Percentiles rank a stretch among this genome's conserved stretches.
These are phyloP conservation scores for Hermetia illucens DNA, from an alignment of 1,140 invertebrate species.

Conservation along the genomic window DNA sequence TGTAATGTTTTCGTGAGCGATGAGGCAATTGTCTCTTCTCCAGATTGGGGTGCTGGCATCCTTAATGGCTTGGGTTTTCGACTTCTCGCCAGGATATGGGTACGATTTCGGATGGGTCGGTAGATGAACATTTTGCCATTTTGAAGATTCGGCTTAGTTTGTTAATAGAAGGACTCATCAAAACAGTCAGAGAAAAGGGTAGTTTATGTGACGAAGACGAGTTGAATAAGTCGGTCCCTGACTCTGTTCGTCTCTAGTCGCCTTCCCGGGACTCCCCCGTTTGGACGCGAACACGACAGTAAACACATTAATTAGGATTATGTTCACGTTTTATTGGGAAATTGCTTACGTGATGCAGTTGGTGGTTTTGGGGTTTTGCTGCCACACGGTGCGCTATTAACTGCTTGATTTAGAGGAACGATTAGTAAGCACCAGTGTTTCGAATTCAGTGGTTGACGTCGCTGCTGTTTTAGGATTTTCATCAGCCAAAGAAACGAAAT, in stretches of 20 bases:
- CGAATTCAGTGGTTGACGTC: too few relatives aligned
- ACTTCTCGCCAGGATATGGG: not conserved
- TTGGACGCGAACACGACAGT: not conserved
- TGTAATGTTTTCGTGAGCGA: too few relatives aligned
- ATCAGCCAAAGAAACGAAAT: too few relatives aligned
- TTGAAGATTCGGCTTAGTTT: not conserved
- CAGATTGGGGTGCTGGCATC: not conserved
- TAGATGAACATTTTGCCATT: not conserved
- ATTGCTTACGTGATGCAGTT: too few relatives aligned
- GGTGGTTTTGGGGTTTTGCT: too few relatives aligned
- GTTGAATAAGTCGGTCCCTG: not conserved
- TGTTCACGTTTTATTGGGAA: slow-evolving; percentile 3
- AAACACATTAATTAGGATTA: slow-evolving; percentile 3
- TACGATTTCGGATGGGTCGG: not conserved
- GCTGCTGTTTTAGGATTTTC: too few relatives aligned
- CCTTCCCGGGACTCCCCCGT: not conserved
- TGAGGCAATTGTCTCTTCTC: not conserved
- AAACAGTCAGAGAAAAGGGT: not conserved
- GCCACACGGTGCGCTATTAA: too few relatives aligned
- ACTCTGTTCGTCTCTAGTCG: not conserved
- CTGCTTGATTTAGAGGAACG: too few relatives aligned
- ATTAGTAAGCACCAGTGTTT: too few relatives aligned
- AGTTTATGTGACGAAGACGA: not conserved
- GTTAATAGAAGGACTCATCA: not conserved
- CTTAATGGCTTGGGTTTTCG: not conserved